Base-by-base conservation (phyloP, 1,140 invertebrate genomes). In the Drosophila aff. region DNA sequence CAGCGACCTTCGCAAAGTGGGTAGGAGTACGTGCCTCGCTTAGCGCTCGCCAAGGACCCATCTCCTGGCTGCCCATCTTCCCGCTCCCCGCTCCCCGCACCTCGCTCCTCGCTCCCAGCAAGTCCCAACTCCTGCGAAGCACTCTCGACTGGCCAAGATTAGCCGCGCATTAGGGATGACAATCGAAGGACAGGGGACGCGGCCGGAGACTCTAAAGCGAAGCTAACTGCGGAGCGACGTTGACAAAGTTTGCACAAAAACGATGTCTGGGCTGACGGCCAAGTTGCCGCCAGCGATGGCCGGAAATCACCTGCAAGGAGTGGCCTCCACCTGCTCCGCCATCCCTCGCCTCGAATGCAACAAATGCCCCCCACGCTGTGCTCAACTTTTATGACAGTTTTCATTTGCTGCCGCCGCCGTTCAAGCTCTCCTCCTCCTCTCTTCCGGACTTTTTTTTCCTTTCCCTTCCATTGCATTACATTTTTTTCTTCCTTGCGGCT, bases 381-480 rank as follows among this genome's bases (percentile, higher is more conserved):
- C 76, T 74, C 57, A 78, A 82, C 74, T 82, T 82, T 82, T 82
- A 82, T 82, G 79, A 60, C 79, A 82, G 67, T 82, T 82, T 81
- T 71, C 69, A 69, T 72, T 72, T 69, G 68, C 68, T 31, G 49
- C 44, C 31, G 40, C 36, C 4, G 36, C 46, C 23, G 23, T 21
- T 65, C 18, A 11, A 33, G 31, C 33, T 15, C 11, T 16, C 18
- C 2, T n/a, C 9, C 11, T 18, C 23, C 3, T n/a, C 13, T 44
- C 36, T 15, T 23, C 13, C 41, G 16, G 3, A 13, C 11, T 33
- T 33, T 18, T 18, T 9, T 21, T 9, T 15, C 3, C 23, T 47
- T 46, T 21, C 8, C 46, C 11, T 4, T 26, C 4, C 15, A 1
- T 26, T 49, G 18, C 44, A 13, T 11, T 49, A 3, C 46, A 1